These are phyloP conservation scores for Callorhinus ursinus DNA, from an alignment of 2,113 vertebrate genomes.

Conservation along the genomic window DNA sequence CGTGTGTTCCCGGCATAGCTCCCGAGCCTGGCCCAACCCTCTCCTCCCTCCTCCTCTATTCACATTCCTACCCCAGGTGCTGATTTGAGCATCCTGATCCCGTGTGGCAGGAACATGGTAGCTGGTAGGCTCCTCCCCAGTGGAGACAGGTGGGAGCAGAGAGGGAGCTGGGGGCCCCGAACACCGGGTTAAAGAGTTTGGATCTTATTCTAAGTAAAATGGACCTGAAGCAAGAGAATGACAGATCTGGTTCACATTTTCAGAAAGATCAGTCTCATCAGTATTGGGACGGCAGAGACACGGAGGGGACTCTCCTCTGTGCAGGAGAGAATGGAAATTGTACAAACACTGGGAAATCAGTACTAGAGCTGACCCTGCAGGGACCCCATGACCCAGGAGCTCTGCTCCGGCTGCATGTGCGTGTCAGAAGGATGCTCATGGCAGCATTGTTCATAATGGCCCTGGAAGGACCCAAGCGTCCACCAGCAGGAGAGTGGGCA, in stretches of 20 bases:
- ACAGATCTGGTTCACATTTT: background rate
- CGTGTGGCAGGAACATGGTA: background rate
- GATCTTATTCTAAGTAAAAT: background rate
- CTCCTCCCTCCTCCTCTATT: background rate
- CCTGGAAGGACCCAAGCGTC: background rate
- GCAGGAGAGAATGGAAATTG: background rate
- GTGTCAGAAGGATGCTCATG: background rate
- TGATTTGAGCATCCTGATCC: background rate
- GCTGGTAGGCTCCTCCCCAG: background rate
- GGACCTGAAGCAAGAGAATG: background rate
- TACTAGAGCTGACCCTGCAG: background rate
- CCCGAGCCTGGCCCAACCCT: background rate
- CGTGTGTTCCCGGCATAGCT: background rate
- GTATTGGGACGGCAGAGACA: background rate
- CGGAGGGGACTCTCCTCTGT: background rate
- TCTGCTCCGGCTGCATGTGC: background rate
- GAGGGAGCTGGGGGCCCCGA: background rate
- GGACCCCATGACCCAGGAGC: no score
- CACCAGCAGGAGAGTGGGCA: background rate
- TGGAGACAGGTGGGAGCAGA: background rate
- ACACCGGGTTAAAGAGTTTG: background rate
- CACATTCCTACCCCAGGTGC: background rate
- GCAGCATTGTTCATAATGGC: background rate
- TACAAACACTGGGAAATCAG: background rate
- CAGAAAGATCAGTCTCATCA: background rate